A percentile compares a stretch with the other conserved stretches of the same genome.
These are phyloP conservation scores for Rafetus swinhoei DNA, from an alignment of 2,113 vertebrate species.

Conservation along the genomic window DNA sequence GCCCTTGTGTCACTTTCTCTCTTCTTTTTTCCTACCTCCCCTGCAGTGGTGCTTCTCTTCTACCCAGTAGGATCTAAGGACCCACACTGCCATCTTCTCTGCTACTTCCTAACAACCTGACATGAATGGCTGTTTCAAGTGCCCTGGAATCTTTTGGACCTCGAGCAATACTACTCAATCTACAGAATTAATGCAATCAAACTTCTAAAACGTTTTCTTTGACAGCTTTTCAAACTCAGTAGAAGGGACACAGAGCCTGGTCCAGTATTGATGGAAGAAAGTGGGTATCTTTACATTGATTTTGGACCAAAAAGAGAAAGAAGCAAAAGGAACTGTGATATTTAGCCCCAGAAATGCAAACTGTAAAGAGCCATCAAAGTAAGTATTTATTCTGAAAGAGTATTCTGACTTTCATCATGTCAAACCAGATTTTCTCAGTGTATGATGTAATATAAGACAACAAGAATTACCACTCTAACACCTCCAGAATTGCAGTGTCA, in stretches of 20 bases:
- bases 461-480: neutral
- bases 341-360: neutral
- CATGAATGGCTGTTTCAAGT: neutral
- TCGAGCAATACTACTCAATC: neutral
- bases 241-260: neutral
- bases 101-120: neutral
- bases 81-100: neutral
- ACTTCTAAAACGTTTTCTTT: neutral
- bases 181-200: neutral
- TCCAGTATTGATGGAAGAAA: neutral
- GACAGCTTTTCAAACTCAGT: rapidly evolving
- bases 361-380: neutral
- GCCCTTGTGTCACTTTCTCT: neutral
- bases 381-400: slow-evolving; percentile 7
- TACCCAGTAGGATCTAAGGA: neutral
- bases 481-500: neutral
- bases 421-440: neutral
- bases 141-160: neutral
- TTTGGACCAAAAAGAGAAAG: neutral
- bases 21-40: neutral
- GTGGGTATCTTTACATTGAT: neutral
- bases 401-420: neutral
- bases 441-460: neutral
- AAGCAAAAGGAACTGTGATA: neutral
- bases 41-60: neutral